Evolutionary conservation across 2,888 invertebrate genomes (phyloP), one percentile per base, ranked within the genome.

Genomic region (Eupeodes latifasciatus): DNA sequence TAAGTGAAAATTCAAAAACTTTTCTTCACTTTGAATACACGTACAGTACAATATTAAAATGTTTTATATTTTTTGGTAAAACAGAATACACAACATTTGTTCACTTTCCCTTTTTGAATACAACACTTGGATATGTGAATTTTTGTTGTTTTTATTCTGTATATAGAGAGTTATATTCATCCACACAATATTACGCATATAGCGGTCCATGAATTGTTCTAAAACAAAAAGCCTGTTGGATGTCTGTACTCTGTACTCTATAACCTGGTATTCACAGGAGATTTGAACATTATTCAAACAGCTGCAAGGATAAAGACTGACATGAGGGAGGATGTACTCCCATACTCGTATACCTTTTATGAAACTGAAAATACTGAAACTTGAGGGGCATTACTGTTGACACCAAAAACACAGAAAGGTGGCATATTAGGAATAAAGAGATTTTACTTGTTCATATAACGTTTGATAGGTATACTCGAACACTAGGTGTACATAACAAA

Each of bases 141-240:
- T 10, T 40, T 62, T 16, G 19, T 19, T 19, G 19, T 19, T 19
- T 19, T 1, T 19, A 19, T 19, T 19, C 1, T 19, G 19, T 16
- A n/a, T 10, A 19, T 19, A 19, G 6, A 64, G 27, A 27, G 27
- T 66, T 27, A 34, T 14, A 47, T 66, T 27, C 47, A 47, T 19
- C 47, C 64, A 66, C 59, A 71, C 76, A 85, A 81, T 19, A 19
- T 85, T 72, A 85, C 81, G 55, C 69, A 66, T 19, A 47, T 16
- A 2, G 19, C 61, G 47, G 71, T 72, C 66, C 51, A 76, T 59
- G 34, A 5, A 49, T 34, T 12, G 27, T 76, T 51, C 71, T 76
- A 76, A 85, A 47, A 76, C 49, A 66, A 77, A 81, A 77, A 71
- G 81, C 66, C 14, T 85, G 76, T 76, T 85, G 76, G 64, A 76